Evolutionary conservation across 2,797 vertebrate genomes (phyloP), one percentile per base, ranked within the genome.

Genomic region (Hippocampus kuda): DNA sequence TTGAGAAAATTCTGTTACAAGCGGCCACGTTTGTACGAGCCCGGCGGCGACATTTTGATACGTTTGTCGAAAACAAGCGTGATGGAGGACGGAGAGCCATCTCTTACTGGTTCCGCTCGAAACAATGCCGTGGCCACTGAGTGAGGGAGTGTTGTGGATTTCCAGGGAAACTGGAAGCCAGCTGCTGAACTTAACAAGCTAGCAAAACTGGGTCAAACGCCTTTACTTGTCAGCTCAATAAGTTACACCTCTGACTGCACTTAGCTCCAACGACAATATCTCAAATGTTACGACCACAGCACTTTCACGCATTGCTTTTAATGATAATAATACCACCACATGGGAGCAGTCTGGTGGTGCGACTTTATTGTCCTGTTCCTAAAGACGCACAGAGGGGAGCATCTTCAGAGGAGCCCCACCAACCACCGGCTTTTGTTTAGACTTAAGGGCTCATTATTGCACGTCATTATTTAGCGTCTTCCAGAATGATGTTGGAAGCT

Each of bases 161-260:
- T 86, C 88, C 83, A 82, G 54, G 87, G 88, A 78, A 89, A 91
- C 89, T 70, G 70, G 78, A 79, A 77, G 78, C 82, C 82, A 85
- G 79, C 80, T 77, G 82, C 27, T 88, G 81, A 87, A 89, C 88
- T 86, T 88, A 81, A 80, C 78, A 78, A 77, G 75, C 72, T 27
- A 48, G 82, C 81, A 81, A 88, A 88, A 87, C 77, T 82, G 84
- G 87, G 86, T 85, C 82, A 88, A 83, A 84, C 81, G 74, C 79
- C 74, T 80, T 81, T 82, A 72, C 24, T 71, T 44, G 75, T 77
- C 75, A 77, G 72, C 84, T 88, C 81, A 82, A 78, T 77, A 67
- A 83, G 85, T 89, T 84, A 74, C 7, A 38, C 84, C 76, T 82
- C 83, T 74, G 78, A 76, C 74, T 70, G 78, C 60, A 70, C 75